Evolutionary conservation across 2,797 vertebrate genomes (phyloP), one percentile per base, ranked within the genome.

Genomic region (Zalophus californianus): DNA sequence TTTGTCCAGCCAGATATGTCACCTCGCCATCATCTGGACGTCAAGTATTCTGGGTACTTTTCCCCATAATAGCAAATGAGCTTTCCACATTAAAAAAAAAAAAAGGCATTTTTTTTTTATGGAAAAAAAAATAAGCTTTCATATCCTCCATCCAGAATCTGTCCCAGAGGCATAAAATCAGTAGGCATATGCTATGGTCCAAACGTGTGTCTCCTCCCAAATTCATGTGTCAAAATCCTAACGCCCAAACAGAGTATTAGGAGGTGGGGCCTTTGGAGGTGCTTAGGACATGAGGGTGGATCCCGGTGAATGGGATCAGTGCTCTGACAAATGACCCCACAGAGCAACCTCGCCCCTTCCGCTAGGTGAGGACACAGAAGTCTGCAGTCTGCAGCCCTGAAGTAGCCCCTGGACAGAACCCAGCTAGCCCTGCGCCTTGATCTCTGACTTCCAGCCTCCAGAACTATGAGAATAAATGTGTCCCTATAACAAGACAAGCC

Each of bases 1-100:
- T 70, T 32, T n/a, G 2, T 29, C 70, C 35, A 78, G 38, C 16
- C 58, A 18, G 60, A 41, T 9, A 52, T 1, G 3, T 48, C 14
- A 12, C 7, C 13, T 25, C 18, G 23, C 66, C 7, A 1, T 25
- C 13, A 9, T 64, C 72, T 0, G 8, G 23, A 2, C 32, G 16
- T 14, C 54, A 21, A 14, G 6, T 9, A 38, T 21, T 72, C 50
- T 72, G 21, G 11, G 9, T 27, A 72, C 60, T 29, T 2, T 48
- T 60, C 44, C 52, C 38, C 35, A 14, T 32, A 35, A 14, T 38
- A 92, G 14, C 50, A 79, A 60, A 29, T n/a, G 62, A 83, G 18
- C 23, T 88, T 88, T 25, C 48, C 16, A 32, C 23, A 27, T 68
- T 27, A 38, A 13, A 56, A 29, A 83, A 64, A 60, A 23, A 9